Evolutionary conservation across 2,113 vertebrate species (phyloP).

Genomic region (Podocnemis expansa): DNA sequence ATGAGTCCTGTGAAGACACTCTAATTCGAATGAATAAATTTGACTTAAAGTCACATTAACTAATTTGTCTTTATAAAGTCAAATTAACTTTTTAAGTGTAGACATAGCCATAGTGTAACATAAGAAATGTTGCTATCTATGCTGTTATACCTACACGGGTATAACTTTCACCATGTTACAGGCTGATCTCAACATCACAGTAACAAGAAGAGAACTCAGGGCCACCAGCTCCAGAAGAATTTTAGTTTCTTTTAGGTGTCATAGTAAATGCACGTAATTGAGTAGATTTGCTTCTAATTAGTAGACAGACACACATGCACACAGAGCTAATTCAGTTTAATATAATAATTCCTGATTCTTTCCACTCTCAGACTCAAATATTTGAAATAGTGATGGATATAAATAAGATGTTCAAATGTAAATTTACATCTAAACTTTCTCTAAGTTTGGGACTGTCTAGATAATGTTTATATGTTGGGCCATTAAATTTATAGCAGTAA

Average conservation of each 20-base stretch:
- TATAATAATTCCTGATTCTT: background rate
- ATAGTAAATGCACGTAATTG: background rate
- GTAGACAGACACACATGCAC: background rate
- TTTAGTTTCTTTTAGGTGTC: background rate
- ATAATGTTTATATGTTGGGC: too few species aligned
- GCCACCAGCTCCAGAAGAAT: background rate
- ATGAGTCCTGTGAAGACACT: too few species aligned
- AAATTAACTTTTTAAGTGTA: too few species aligned
- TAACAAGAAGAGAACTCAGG: background rate
- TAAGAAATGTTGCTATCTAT: background rate
- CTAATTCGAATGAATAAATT: too few species aligned
- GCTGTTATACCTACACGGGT: background rate
- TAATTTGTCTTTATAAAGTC: too few species aligned
- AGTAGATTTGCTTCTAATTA: background rate
- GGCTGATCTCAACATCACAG: background rate
- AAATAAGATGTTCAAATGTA: background rate
- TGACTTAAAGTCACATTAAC: too few species aligned
- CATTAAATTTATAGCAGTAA: background rate
- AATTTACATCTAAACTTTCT: fast-evolving
- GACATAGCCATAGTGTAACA: fast-evolving
- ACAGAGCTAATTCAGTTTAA: background rate
- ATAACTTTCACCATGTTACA: background rate
- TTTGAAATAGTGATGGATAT: background rate
- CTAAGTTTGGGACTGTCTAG: background rate
- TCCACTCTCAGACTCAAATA: background rate